Conservation (phyloP, 53 echinoderm and acorn worm species). For the Patiria pectinifera region DNA sequence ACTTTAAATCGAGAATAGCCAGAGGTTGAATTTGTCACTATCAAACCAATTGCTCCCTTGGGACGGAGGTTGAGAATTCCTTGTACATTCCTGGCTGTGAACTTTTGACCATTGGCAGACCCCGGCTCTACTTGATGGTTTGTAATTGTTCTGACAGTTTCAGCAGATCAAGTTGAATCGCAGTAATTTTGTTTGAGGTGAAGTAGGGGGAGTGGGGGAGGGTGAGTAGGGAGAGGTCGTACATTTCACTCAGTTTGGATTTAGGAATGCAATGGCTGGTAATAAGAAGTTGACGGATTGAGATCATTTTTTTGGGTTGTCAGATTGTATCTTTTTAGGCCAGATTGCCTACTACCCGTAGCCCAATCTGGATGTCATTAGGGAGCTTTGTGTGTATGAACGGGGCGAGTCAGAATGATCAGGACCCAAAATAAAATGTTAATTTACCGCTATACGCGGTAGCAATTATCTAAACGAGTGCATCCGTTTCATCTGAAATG, state of each 20-base stretch:
- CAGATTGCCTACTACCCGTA: too few relatives aligned
- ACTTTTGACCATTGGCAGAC: background rate
- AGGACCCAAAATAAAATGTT: too few relatives aligned
- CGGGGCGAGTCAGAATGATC: too few relatives aligned
- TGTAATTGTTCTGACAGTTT: background rate
- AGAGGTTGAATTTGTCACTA: slow-evolving; percentile 15
- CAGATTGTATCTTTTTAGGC: too few relatives aligned
- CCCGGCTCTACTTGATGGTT: background rate
- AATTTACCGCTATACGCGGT: too few relatives aligned
- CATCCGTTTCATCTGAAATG: background rate
- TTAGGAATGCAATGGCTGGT: background rate
- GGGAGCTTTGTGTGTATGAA: too few relatives aligned
- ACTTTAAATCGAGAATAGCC: background rate
- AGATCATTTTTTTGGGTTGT: too few relatives aligned
- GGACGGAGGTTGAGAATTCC: slow-evolving; percentile 22
- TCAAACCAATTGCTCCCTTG: slow-evolving; percentile 26
- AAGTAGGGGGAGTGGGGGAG: background rate
- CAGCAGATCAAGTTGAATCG: too few relatives aligned
- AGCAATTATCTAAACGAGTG: too few relatives aligned
- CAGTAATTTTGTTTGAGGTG: too few relatives aligned
- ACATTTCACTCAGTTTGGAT: background rate
- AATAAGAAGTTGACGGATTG: background rate
- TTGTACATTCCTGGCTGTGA: background rate
- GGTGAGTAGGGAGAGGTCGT: background rate
- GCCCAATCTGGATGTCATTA: too few relatives aligned